Base-by-base conservation (phyloP, 2,888 invertebrate species). In the Zhengitettix transpicula region DNA sequence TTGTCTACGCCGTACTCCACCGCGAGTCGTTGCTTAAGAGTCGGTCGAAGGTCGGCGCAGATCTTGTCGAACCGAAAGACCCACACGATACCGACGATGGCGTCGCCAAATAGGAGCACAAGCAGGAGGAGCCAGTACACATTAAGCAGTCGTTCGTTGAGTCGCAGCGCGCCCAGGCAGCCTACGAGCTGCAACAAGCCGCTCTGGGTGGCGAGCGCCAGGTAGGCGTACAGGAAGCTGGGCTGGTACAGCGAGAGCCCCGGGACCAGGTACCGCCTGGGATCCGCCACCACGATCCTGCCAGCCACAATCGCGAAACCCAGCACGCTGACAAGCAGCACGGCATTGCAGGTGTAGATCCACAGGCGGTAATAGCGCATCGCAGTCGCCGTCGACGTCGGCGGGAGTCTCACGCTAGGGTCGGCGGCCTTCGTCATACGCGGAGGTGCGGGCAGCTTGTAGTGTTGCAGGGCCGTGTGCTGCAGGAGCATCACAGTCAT, bases 291-390 rank as follows among this genome's bases (percentile, higher is more conserved):
- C 44, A 74, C 67, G 63, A 74, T 70, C 65, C 71, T 72, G 52
- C 72, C 83, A 66, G 87, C 87, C 66, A 87, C 85, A 66, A 84
- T 84, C 70, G 84, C 82, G 73, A 89, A 88, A 63, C 87, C 86
- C 67, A 89, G 76, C 71, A 89, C 87, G 72, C 87, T 87, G 69
- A 88, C 82, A 74, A 90, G 78, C 74, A 91, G 80, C 70, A 88
- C 89, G 75, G 87, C 84, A 79, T 90, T 90, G 83, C 89, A 90
- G 74, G 89, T 87, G 81, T 90, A 90, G 74, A 91, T 90, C 90
- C 90, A 90, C 75, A 90, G 84, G 77, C 89, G 85, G 77, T 89
- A 88, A 79, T 88, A 88, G 81, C 87, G 80, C 82, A 81, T 82
- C 71, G 80, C 77, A 77, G 65, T 66, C 47, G 47, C 47, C 56